Percentiles rank a stretch among this genome's conserved stretches.
Evolutionary conservation across 2,113 vertebrate genomes (phyloP).

Genomic region (Aix galericulata): DNA sequence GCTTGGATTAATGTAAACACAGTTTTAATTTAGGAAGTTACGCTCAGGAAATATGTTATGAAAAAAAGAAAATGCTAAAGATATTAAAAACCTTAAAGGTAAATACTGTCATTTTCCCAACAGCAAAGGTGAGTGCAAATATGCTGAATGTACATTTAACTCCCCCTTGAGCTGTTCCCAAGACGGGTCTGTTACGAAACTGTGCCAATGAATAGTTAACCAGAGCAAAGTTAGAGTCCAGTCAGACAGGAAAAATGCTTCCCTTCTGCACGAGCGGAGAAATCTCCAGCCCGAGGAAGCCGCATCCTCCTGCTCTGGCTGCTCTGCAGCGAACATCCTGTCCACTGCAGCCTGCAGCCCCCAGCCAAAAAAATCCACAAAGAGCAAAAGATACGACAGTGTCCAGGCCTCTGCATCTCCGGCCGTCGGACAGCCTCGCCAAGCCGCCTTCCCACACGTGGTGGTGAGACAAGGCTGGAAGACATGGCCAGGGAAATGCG

Average conservation of each 20-base stretch:
- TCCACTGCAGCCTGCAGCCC: rapidly evolving
- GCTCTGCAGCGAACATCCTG: neutral
- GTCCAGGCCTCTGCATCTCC: rapidly evolving
- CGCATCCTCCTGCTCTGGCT: neutral
- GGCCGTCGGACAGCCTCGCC: rapidly evolving
- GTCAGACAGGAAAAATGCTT: neutral
- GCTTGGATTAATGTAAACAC: neutral
- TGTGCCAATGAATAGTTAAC: neutral
- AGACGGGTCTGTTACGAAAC: neutral
- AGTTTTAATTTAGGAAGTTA: neutral
- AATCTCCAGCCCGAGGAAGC: neutral
- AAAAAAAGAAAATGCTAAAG: neutral
- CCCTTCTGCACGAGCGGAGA: neutral
- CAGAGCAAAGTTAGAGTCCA: neutral
- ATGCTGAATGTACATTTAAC: neutral
- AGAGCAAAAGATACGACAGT: neutral
- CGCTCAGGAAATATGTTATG: neutral
- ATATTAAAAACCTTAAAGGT: neutral
- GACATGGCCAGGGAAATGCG: neutral
- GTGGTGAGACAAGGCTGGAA: rapidly evolving
- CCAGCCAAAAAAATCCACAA: neutral
- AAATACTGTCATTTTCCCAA: neutral
- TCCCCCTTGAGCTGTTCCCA: neutral
- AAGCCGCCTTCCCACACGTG: rapidly evolving
- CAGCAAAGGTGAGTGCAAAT: neutral